phyloP scores from a whole-genome alignment of 2,113 vertebrate species.

The Bos indicus region DNA sequence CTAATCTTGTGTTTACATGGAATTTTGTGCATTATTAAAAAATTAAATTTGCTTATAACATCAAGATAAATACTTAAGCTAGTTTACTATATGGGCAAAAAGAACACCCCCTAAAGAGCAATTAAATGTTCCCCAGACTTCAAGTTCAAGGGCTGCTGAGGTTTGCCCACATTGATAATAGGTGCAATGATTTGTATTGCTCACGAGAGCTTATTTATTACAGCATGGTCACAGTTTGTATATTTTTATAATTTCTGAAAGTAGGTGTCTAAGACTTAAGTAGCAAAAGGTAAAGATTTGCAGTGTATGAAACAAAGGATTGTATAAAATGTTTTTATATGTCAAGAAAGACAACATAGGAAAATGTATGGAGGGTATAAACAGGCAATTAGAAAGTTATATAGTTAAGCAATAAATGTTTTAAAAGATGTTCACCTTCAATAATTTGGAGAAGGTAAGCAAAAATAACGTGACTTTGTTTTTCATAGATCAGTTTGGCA shows the following conservation, averaged over 20 bases:
- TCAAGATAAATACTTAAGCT: background rate
- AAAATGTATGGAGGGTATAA: background rate
- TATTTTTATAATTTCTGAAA: background rate
- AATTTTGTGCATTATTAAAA: background rate
- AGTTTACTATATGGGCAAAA: background rate
- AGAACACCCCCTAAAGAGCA: background rate
- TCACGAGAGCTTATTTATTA: background rate
- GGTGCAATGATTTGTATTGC: accelerated
- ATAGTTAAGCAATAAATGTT: background rate
- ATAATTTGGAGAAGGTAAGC: background rate
- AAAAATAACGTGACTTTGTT: background rate
- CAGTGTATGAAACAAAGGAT: background rate
- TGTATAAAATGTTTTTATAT: background rate
- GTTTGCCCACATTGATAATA: background rate
- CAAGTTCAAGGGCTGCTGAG: background rate
- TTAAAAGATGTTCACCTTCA: background rate
- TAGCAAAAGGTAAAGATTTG: background rate
- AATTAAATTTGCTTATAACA: background rate
- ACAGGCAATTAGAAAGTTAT: background rate
- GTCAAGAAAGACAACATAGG: background rate
- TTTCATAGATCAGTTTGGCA: background rate
- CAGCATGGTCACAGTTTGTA: background rate
- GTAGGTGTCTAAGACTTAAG: background rate
- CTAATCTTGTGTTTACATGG: background rate
- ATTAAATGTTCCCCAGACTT: background rate